phyloP scores from a whole-genome alignment of 2,888 invertebrate species.

The Ctena decussata region DNA sequence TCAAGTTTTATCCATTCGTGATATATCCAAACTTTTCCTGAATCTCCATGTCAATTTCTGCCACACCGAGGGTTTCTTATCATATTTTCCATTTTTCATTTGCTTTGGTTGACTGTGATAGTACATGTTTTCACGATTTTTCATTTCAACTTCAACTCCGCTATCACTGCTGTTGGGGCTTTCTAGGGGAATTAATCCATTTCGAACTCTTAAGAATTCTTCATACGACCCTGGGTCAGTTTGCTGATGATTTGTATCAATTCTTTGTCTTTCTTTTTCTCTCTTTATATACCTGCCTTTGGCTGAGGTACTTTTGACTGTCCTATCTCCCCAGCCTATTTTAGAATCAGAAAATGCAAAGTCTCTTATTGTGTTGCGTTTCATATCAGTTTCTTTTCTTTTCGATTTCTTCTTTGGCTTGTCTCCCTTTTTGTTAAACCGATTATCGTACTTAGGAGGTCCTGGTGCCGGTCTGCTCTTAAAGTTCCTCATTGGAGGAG shows the following conservation, averaged over 20 bases:
- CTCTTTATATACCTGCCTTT: conserved; percentile 72
- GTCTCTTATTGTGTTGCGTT: conserved; percentile 68
- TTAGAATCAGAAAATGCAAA: conserved; percentile 71
- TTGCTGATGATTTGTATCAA: not conserved
- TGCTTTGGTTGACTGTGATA: conserved; percentile 69
- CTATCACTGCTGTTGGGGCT: conserved; percentile 68
- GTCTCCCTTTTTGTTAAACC: not conserved
- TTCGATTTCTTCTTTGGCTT: conserved; percentile 37
- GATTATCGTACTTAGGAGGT: not conserved
- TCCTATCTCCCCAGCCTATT: conserved; percentile 71
- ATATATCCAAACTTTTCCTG: conserved; percentile 45
- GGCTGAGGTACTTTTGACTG: conserved; percentile 71
- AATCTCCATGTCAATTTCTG: conserved; percentile 71
- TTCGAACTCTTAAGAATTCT: conserved; percentile 68
- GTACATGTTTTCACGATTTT: conserved; percentile 40
- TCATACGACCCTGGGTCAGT: conserved; percentile 60
- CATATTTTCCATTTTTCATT: conserved; percentile 44
- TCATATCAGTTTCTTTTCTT: conserved; percentile 36
- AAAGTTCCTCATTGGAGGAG: not conserved
- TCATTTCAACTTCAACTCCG: conserved; percentile 47
- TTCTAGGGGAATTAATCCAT: conserved; percentile 32
- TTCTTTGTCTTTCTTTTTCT: conserved; percentile 59
- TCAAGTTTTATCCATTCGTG: conserved; percentile 22
- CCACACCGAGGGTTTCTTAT: conserved; percentile 60
- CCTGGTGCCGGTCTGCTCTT: not conserved